Percentiles rank a stretch among this genome's conserved stretches.
phyloP scores from a whole-genome alignment of 2,888 invertebrate species.

The Panopea generosa region DNA sequence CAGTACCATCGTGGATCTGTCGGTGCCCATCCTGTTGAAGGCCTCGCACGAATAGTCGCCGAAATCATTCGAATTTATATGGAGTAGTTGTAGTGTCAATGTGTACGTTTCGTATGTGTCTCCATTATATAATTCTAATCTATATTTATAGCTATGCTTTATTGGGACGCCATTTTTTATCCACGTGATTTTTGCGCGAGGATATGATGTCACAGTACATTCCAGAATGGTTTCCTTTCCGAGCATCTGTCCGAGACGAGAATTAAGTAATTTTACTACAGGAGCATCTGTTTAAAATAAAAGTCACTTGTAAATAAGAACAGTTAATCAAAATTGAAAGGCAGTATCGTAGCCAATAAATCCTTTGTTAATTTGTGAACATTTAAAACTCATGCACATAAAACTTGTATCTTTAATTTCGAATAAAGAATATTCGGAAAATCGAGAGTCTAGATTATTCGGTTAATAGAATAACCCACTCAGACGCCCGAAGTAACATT shows the following conservation, averaged over 20 bases:
- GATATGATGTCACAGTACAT: conserved; percentile 79
- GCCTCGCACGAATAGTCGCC: conserved; percentile 74
- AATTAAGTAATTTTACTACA: conserved; percentile 75
- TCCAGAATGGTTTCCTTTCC: conserved; percentile 81
- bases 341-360: not conserved
- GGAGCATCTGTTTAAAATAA: conserved; percentile 73
- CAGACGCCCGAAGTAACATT: no score
- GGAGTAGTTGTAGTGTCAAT: conserved; percentile 64
- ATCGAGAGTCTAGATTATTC: no score
- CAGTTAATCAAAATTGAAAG: no score
- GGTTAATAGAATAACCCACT: no score
- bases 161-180: conserved; percentile 65
- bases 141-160: conserved; percentile 66
- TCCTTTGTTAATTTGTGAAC: no score
- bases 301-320: not conserved
- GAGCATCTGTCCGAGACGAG: conserved; percentile 75
- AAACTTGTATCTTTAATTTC: no score
- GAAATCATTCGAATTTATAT: conserved; percentile 67
- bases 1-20: conserved; percentile 63
- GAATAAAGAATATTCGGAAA: no score
- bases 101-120: conserved; percentile 64
- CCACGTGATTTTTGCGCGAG: conserved; percentile 76
- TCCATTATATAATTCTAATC: conserved; percentile 66
- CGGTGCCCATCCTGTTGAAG: conserved; percentile 66
- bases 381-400: no score